Conservation (phyloP, 2,888 invertebrate genomes). For the Brenthis ino region DNA sequence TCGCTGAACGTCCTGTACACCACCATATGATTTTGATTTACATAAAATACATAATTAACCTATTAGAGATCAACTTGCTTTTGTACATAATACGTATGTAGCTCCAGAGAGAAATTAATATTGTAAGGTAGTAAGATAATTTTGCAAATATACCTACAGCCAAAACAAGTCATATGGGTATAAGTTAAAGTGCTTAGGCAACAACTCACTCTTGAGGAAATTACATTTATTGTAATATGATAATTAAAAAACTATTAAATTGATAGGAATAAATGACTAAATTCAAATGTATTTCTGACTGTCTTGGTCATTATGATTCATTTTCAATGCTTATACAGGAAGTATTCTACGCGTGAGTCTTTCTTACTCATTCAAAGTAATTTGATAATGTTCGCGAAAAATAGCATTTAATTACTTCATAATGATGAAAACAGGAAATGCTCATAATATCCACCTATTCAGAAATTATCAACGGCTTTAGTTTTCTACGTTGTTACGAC, state of each 20-base stretch:
- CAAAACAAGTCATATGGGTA: too few species aligned
- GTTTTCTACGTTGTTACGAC: conserved; percentile 1
- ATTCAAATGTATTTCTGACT: not conserved
- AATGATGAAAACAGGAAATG: conserved; percentile 17
- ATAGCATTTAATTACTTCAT: conserved; percentile 20
- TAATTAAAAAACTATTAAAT: not conserved
- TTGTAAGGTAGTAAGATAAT: too few species aligned
- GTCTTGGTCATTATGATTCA: not conserved
- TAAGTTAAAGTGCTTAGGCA: too few species aligned
- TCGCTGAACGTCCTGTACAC: conserved; percentile 62
- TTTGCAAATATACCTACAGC: too few species aligned
- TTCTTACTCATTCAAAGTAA: conserved; percentile 28
- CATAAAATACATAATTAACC: not conserved
- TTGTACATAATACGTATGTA: too few species aligned
- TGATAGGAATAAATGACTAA: not conserved
- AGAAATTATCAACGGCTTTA: not conserved
- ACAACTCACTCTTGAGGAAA: too few species aligned
- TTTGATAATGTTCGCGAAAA: conserved; percentile 22
- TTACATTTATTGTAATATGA: too few species aligned
- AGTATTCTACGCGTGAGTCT: conserved; percentile 14
- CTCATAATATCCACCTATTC: not conserved
- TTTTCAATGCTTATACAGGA: conserved; percentile 5
- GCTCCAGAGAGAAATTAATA: too few species aligned
- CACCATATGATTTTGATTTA: conserved; percentile 7
- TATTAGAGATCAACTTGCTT: not conserved